These are phyloP conservation scores for Drosophila rellima DNA, from an alignment of 2,888 invertebrate species.

Conservation along the genomic window DNA sequence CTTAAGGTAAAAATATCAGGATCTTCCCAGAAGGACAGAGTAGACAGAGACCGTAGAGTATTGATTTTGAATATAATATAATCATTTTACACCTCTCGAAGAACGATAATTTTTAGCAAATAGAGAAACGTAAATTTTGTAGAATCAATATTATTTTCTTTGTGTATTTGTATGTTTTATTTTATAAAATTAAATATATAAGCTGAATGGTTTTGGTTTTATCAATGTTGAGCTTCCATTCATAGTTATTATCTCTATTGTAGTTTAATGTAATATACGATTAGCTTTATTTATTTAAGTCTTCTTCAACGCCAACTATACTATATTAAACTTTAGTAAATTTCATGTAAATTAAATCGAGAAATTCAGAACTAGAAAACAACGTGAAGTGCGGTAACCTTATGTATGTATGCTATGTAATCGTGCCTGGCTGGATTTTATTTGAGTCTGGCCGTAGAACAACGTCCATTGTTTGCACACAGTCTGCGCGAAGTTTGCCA, in stretches of 20 bases:
- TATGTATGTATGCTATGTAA: background rate
- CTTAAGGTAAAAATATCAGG: background rate
- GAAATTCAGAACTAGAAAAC: background rate
- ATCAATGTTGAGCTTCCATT: too few relatives aligned
- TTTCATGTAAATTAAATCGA: background rate
- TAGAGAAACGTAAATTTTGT: too few relatives aligned
- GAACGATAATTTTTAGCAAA: too few relatives aligned
- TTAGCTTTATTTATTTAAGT: too few relatives aligned
- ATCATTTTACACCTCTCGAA: too few relatives aligned
- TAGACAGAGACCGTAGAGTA: background rate
- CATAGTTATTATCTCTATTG: too few relatives aligned
- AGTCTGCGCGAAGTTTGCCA: slow-evolving; percentile 76
- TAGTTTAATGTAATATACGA: too few relatives aligned
- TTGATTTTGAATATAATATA: background rate
- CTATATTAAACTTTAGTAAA: background rate
- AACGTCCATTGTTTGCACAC: slow-evolving; percentile 74
- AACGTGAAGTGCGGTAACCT: background rate
- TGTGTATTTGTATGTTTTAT: too few relatives aligned
- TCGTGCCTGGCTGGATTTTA: background rate
- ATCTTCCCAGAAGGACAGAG: background rate
- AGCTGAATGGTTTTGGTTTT: too few relatives aligned
- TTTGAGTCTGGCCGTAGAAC: slow-evolving; percentile 3
- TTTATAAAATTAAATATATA: too few relatives aligned
- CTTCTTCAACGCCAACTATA: background rate
- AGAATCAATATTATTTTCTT: too few relatives aligned